Evolutionary conservation across 2,888 invertebrate species (phyloP).

Genomic region (Homarus gammarus): DNA sequence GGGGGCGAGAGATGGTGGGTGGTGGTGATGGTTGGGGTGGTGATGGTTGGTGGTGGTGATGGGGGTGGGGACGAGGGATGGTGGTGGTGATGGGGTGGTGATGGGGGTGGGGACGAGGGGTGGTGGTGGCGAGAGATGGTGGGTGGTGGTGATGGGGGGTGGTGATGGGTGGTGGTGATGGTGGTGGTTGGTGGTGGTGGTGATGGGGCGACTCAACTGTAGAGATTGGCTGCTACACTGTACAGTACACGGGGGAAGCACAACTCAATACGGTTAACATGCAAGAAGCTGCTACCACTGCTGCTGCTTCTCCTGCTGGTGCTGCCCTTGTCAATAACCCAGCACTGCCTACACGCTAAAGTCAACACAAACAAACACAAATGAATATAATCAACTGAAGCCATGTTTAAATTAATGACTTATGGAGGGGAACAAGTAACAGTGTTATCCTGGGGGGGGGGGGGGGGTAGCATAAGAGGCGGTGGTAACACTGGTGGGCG

Average conservation of each 20-base stretch:
- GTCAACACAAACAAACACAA: not conserved
- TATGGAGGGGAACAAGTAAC: not conserved
- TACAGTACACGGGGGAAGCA: not conserved
- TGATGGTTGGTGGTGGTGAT: no score
- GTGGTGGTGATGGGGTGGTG: no score
- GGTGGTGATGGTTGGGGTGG: no score
- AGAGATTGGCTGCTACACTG: not conserved
- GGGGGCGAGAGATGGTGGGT: no score
- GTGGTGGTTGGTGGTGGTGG: not conserved
- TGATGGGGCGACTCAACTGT: not conserved
- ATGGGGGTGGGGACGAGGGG: no score
- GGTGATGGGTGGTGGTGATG: no score
- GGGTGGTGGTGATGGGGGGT: no score
- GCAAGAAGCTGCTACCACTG: not conserved
- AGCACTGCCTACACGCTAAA: constrained; percentile 11
- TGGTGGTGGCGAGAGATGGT: no score
- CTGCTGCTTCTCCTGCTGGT: not conserved
- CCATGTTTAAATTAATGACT: not conserved
- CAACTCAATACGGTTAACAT: not conserved
- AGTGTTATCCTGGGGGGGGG: not conserved
- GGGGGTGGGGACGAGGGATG: no score
- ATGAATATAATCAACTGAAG: not conserved
- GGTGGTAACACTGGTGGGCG: not conserved
- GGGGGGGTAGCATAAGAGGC: not conserved
- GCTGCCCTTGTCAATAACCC: not conserved